Percentiles rank a stretch among this genome's conserved stretches.
Evolutionary conservation across 1,140 invertebrate genomes (phyloP).

Genomic region (Diorhabda elongata): DNA sequence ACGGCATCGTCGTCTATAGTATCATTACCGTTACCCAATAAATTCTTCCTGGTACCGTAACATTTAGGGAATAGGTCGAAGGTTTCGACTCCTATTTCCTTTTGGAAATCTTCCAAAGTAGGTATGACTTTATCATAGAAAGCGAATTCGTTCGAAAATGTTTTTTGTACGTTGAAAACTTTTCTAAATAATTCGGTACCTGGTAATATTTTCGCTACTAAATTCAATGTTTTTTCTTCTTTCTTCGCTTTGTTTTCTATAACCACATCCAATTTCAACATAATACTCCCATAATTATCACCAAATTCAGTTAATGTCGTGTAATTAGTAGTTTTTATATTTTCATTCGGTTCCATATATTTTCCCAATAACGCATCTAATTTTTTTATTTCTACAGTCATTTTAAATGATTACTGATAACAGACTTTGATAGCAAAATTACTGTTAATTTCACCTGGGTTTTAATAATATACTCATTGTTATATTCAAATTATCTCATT

Average conservation of each 20-base stretch:
- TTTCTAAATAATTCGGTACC: constrained; percentile 39
- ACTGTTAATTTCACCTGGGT: too few species aligned
- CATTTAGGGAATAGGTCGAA: constrained; percentile 27
- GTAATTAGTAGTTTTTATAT: neutral
- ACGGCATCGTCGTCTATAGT: constrained; percentile 37
- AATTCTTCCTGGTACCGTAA: constrained; percentile 31
- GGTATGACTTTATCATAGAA: constrained; percentile 34
- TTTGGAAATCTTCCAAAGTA: constrained; percentile 30
- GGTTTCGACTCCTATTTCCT: constrained; percentile 19
- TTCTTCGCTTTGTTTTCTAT: constrained; percentile 22
- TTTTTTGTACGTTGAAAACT: constrained; percentile 44
- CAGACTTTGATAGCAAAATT: too few species aligned
- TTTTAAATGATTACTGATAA: too few species aligned
- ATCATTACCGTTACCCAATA: constrained; percentile 16
- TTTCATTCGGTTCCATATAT: neutral
- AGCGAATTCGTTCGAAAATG: constrained; percentile 45
- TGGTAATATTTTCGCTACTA: constrained; percentile 49
- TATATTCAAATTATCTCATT: too few species aligned
- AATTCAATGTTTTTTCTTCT: constrained; percentile 35
- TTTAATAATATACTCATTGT: too few species aligned
- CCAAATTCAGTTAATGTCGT: constrained; percentile 40
- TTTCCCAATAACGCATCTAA: too few species aligned
- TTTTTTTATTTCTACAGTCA: too few species aligned
- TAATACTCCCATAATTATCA: constrained; percentile 58
- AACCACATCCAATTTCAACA: constrained; percentile 47